phyloP scores from a whole-genome alignment of 2,113 vertebrate species.

The Azemiops feae region DNA sequence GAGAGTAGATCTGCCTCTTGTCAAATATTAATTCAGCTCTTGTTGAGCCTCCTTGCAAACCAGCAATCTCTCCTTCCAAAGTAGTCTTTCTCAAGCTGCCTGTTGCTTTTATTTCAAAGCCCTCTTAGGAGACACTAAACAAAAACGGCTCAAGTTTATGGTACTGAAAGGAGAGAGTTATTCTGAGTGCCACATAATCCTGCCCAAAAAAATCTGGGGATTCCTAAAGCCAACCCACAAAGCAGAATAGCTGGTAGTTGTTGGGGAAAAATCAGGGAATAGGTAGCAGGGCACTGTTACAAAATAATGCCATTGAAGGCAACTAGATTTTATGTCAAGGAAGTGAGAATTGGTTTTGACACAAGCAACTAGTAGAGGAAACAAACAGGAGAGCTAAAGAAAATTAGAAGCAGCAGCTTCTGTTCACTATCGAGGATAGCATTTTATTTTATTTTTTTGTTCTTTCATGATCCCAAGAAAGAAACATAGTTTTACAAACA shows the following conservation, averaged over 20 bases:
- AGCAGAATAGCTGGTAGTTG: background rate
- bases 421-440: background rate
- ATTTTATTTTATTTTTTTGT: background rate
- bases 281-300: background rate
- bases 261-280: background rate
- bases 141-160: slow-evolving; percentile 4
- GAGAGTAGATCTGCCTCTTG: background rate
- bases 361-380: background rate
- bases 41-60: background rate
- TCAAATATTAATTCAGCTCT: background rate
- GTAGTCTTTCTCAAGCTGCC: background rate
- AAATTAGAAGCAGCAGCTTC: background rate
- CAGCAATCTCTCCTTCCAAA: background rate
- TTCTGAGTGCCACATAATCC: slow-evolving; percentile 11
- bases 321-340: background rate
- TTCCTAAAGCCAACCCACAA: slow-evolving; percentile 21
- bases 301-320: background rate
- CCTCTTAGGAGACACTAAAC: background rate
- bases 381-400: background rate
- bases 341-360: background rate
- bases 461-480: background rate
- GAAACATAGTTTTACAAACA: background rate
- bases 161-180: background rate
- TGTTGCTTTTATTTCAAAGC: background rate
- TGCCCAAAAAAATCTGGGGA: slow-evolving; percentile 13